These are phyloP conservation scores for Drosophila parabipectinata DNA, from an alignment of 1,140 invertebrate species.

Conservation along the genomic window DNA sequence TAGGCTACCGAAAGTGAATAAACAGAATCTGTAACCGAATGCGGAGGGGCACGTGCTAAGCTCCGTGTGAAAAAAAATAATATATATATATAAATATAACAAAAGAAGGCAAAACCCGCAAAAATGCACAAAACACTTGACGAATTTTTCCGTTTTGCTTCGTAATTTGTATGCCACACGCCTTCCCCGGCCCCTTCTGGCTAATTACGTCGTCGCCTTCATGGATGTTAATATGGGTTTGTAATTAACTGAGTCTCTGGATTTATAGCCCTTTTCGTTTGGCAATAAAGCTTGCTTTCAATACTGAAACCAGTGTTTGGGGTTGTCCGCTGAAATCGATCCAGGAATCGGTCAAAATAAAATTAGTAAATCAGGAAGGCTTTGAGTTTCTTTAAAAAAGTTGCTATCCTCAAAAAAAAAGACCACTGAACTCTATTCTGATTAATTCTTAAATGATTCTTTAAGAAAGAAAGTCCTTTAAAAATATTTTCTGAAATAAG, in stretches of 20 bases:
- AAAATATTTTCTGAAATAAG: no score
- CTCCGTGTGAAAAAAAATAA: constrained; percentile 46
- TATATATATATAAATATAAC: not conserved
- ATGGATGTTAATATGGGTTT: constrained; percentile 48
- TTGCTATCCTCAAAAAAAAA: not conserved
- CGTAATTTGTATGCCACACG: constrained; percentile 57
- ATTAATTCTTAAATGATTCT: no score
- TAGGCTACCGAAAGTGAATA: constrained; percentile 57
- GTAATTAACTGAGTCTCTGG: constrained; percentile 55
- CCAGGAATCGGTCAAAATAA: not conserved
- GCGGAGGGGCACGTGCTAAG: constrained; percentile 35
- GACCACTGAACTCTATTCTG: no score
- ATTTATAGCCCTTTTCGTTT: constrained; percentile 53
- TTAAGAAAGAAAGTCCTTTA: no score
- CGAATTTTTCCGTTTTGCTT: constrained; percentile 57
- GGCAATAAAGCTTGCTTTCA: constrained; percentile 37
- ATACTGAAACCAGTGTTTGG: constrained; percentile 10
- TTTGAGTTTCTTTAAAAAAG: not conserved
- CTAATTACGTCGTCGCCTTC: constrained; percentile 55
- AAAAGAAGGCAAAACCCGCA: constrained; percentile 15
- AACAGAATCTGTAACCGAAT: constrained; percentile 49
- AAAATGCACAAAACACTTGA: constrained; percentile 55
- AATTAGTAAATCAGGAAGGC: no score
- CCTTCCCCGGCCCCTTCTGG: constrained; percentile 37
- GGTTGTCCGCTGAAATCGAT: not conserved